Percentiles rank a stretch among this genome's conserved stretches.
These are phyloP conservation scores for Aphis gossypii DNA, from an alignment of 1,140 invertebrate genomes.

Conservation along the genomic window DNA sequence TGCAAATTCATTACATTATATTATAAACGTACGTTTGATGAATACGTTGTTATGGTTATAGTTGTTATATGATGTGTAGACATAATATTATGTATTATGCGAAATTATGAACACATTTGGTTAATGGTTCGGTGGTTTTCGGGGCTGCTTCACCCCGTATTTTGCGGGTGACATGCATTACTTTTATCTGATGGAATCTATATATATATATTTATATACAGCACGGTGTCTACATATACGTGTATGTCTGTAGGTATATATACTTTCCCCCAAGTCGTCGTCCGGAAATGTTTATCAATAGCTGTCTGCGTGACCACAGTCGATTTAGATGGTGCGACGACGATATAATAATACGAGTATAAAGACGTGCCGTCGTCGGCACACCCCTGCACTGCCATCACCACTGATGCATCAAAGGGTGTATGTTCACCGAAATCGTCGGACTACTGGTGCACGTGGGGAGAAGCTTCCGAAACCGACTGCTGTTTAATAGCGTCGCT, in stretches of 20 bases:
- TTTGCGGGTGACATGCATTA: slow-evolving; percentile 10
- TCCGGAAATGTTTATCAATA: slow-evolving; percentile 48
- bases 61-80: not conserved
- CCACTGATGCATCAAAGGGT: not conserved
- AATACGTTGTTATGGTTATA: not conserved
- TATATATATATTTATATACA: not conserved
- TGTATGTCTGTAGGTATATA: not conserved
- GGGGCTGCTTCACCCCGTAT: not conserved
- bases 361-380: slow-evolving; percentile 21
- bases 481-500: not conserved
- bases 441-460: not conserved
- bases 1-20: not conserved
- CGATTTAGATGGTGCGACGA: slow-evolving; percentile 42
- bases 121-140: slow-evolving; percentile 22
- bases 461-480: not conserved
- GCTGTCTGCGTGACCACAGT: slow-evolving; percentile 42
- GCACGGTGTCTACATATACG: too few relatives aligned
- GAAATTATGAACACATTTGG: not conserved
- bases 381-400: not conserved
- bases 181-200: slow-evolving; percentile 35
- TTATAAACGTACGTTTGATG: not conserved
- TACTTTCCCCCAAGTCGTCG: not conserved
- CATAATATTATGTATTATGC: not conserved
- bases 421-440: not conserved
- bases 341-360: slow-evolving; percentile 29